phyloP scores from a whole-genome alignment of 2,113 vertebrate genomes.

The Trochalopteron elliotii region DNA sequence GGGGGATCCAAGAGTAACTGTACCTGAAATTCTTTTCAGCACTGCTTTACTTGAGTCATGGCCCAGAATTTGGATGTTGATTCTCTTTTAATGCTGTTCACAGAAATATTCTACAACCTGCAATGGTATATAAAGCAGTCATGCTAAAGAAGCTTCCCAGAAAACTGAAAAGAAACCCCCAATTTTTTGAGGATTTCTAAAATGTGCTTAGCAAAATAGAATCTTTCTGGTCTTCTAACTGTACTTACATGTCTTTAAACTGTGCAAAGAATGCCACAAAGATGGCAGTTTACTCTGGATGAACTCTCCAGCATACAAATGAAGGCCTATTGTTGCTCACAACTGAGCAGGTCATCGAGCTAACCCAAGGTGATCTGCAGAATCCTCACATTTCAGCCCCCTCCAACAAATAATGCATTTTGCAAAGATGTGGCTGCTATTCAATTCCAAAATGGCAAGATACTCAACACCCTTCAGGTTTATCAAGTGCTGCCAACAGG shows the following conservation, averaged over 20 bases:
- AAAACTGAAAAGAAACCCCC: neutral
- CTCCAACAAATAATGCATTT: neutral
- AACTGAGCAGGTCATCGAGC: neutral
- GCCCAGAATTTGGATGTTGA: neutral
- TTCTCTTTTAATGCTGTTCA: neutral
- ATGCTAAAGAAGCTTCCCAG: neutral
- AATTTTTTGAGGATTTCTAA: neutral
- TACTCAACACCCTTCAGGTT: neutral
- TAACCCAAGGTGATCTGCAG: constrained; percentile 5
- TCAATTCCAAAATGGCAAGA: neutral
- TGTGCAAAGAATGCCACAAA: neutral
- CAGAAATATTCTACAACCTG: neutral
- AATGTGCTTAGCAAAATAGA: neutral
- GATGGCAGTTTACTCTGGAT: neutral
- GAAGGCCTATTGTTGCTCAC: neutral
- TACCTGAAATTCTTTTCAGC: neutral
- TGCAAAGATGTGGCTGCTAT: neutral
- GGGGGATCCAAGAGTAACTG: neutral
- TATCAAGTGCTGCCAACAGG: neutral
- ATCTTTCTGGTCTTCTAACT: neutral
- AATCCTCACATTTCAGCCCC: constrained; percentile 39
- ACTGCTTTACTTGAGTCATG: neutral
- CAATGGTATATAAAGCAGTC: neutral
- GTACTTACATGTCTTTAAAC: neutral
- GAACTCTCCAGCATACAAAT: neutral